A percentile compares a stretch with the other conserved stretches of the same genome.
Evolutionary conservation across 1,140 invertebrate species (phyloP).

Genomic region (Palaemon carinicauda): DNA sequence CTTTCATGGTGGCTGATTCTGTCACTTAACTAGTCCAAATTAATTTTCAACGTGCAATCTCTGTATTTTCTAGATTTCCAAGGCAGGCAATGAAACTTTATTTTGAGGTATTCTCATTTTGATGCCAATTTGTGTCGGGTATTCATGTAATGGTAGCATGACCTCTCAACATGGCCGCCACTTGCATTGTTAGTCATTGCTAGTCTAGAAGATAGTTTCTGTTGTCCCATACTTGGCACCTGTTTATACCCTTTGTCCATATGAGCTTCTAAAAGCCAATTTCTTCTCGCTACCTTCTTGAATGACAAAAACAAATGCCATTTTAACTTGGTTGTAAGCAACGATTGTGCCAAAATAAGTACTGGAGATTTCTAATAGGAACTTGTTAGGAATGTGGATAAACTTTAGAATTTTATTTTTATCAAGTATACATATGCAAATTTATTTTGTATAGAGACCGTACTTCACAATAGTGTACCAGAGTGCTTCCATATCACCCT

Average conservation of each 20-base stretch:
- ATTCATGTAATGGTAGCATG: conserved; percentile 14
- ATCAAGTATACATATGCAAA: conserved; percentile 58
- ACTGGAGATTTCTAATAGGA: conserved; percentile 58
- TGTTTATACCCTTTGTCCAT: conserved; percentile 26
- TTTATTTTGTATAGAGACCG: conserved; percentile 58
- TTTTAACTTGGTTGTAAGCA: conserved; percentile 57
- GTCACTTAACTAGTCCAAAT: conserved; percentile 49
- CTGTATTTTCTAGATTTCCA: conserved; percentile 55
- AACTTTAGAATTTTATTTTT: conserved; percentile 58
- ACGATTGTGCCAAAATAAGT: conserved; percentile 55
- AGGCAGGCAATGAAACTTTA: conserved; percentile 46
- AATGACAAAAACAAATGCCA: conserved; percentile 48
- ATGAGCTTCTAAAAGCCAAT: conserved; percentile 30
- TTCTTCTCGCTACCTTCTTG: conserved; percentile 46
- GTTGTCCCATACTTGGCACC: conserved; percentile 46
- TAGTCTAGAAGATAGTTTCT: conserved; percentile 50
- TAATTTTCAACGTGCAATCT: conserved; percentile 56
- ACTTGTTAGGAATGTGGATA: conserved; percentile 56
- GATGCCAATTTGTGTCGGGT: conserved; percentile 8
- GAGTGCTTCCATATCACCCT: conserved; percentile 58
- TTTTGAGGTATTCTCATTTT: neutral
- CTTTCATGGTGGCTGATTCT: conserved; percentile 29
- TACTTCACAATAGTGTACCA: conserved; percentile 57
- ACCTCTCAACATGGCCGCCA: neutral
- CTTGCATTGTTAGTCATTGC: conserved; percentile 37